A percentile compares a stretch with the other conserved stretches of the same genome.
Conservation (phyloP, 64 coral and sea anemone genomes). For the Cladopsammia gracilis region DNA sequence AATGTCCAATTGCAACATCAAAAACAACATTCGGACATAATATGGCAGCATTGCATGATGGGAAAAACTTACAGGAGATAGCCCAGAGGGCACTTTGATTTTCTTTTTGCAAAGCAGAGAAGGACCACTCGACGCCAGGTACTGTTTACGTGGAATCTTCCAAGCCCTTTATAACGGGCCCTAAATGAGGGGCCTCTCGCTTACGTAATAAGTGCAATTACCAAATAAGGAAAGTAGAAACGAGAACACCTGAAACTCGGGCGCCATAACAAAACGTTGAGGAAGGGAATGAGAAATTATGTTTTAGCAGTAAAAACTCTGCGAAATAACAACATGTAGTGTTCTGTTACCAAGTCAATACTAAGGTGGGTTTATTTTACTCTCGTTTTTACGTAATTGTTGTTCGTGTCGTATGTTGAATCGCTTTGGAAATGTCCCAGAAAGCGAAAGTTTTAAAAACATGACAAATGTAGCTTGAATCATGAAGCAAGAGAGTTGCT, state of each 20-base stretch:
- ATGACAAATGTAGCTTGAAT: too few species aligned
- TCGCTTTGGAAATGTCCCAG: not conserved
- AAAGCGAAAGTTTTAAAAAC: not conserved
- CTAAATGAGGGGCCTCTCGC: not conserved
- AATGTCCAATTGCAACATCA: too few species aligned
- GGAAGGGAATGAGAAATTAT: not conserved
- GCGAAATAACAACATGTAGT: not conserved
- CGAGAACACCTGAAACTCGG: not conserved
- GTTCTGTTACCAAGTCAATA: not conserved
- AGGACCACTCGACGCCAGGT: too few species aligned
- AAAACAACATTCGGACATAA: too few species aligned
- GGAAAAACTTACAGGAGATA: too few species aligned
- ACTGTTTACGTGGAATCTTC: too few species aligned
- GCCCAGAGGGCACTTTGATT: too few species aligned
- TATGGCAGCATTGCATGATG: too few species aligned
- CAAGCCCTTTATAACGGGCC: not conserved
- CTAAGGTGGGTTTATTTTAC: not conserved
- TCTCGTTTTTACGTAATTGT: not conserved
- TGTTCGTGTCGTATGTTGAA: not conserved
- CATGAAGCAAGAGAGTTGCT: too few species aligned
- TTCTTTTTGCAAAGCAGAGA: too few species aligned
- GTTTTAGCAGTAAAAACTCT: not conserved
- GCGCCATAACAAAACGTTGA: constrained; percentile 2
- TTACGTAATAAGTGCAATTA: constrained; percentile 26
- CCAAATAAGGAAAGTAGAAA: constrained; percentile 1